phyloP scores from a whole-genome alignment of 2,888 invertebrate species.

The Ceramica pisi region DNA sequence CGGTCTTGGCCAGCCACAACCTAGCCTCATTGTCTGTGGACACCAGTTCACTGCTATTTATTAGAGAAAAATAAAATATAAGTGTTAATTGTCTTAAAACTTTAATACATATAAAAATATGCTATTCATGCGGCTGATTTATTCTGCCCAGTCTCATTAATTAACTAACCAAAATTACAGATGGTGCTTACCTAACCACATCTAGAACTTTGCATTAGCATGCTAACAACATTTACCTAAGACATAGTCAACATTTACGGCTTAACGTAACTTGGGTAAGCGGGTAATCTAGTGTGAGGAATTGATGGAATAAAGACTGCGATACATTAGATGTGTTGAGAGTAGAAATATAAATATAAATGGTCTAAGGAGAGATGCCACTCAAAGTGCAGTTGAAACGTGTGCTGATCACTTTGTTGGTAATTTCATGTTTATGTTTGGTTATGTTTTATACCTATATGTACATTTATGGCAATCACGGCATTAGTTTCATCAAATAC shows the following conservation, averaged over 20 bases:
- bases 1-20: not conserved
- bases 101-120: too few species aligned
- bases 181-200: conserved; percentile 4
- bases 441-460: too few species aligned
- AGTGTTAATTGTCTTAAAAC: too few species aligned
- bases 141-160: not conserved
- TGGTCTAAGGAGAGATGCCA: too few species aligned
- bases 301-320: not conserved
- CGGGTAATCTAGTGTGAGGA: not conserved
- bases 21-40: not conserved
- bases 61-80: too few species aligned
- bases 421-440: not conserved
- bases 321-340: not conserved
- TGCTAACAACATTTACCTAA: conserved; percentile 37
- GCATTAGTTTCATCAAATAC: too few species aligned
- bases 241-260: conserved; percentile 28
- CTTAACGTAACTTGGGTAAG: conserved; percentile 6
- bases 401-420: too few species aligned
- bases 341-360: too few species aligned
- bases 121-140: too few species aligned
- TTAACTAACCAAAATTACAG: not conserved
- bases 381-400: not conserved
- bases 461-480: too few species aligned
- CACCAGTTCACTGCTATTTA: too few species aligned
- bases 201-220: conserved; percentile 27